Evolutionary conservation across 1,140 invertebrate genomes (phyloP).

Genomic region (Manduca sexta): DNA sequence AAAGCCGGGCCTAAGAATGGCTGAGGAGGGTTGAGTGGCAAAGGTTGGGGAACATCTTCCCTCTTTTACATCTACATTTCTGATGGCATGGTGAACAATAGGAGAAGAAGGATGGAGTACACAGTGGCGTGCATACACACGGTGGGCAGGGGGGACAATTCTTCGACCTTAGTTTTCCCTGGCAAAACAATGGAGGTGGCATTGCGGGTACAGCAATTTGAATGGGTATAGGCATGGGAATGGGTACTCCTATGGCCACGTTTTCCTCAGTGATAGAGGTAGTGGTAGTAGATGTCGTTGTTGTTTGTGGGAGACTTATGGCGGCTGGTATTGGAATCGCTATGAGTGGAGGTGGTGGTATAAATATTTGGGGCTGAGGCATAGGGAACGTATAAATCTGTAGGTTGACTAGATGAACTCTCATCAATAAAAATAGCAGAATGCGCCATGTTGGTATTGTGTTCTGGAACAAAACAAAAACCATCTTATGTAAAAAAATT

Average conservation of each 20-base stretch:
- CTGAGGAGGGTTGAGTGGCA: conserved; percentile 11
- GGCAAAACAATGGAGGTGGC: conserved; percentile 13
- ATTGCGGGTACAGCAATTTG: conserved; percentile 25
- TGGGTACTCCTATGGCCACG: conserved; percentile 17
- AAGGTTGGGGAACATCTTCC: conserved; percentile 25
- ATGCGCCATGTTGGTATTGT: conserved; percentile 7
- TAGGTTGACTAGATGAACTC: neutral
- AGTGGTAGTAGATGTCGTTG: conserved; percentile 26
- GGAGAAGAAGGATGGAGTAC: conserved; percentile 53
- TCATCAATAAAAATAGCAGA: neutral
- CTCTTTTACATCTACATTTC: conserved; percentile 44
- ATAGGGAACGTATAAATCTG: conserved; percentile 4
- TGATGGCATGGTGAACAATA: conserved; percentile 54
- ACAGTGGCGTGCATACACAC: conserved; percentile 41
- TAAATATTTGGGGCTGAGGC: conserved; percentile 10
- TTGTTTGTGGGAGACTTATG: conserved; percentile 5
- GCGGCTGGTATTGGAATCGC: conserved; percentile 15
- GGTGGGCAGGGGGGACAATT: conserved; percentile 47
- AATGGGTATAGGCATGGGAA: conserved; percentile 29
- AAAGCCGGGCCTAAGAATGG: conserved; percentile 19
- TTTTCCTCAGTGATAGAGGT: conserved; percentile 13
- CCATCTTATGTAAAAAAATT: too few species aligned
- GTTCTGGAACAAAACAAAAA: conserved; percentile 6
- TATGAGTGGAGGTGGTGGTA: conserved; percentile 21
- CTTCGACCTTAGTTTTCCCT: conserved; percentile 12